These are phyloP conservation scores for Hydrocynus forskahlii DNA, from an alignment of 2,797 vertebrate species.

Conservation along the genomic window DNA sequence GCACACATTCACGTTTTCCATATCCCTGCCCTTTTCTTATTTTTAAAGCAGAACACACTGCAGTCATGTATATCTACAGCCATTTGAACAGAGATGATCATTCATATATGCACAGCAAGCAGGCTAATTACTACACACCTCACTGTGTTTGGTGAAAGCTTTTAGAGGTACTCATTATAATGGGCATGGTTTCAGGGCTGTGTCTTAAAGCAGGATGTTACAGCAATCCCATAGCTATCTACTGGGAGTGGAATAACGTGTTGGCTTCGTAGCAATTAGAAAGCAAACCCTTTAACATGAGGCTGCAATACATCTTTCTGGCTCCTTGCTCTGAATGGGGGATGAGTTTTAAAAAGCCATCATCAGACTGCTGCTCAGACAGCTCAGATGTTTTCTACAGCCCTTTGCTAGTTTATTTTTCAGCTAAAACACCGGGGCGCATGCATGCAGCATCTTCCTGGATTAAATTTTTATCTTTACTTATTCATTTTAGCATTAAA, in stretches of 20 bases:
- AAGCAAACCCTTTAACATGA: not conserved
- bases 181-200: not conserved
- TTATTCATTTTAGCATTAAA: constrained; percentile 19
- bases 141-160: constrained; percentile 24
- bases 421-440: not conserved
- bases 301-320: not conserved
- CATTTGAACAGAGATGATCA: not conserved
- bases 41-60: not conserved
- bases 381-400: constrained; percentile 4
- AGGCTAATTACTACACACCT: constrained; percentile 39
- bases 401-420: constrained; percentile 21
- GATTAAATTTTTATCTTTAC: not conserved
- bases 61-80: not conserved
- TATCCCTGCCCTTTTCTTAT: not conserved
- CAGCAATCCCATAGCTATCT: constrained; percentile 8
- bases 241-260: constrained; percentile 7
- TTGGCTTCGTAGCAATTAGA: constrained; percentile 12
- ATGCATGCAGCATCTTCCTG: not conserved
- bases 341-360: constrained; percentile 27
- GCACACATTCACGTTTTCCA: too few relatives aligned
- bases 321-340: constrained; percentile 23
- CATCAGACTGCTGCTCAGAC: constrained; percentile 6
- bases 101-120: constrained; percentile 9
- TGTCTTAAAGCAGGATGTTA: not conserved
- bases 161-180: constrained; percentile 38